Evolutionary conservation across 2,113 vertebrate species (phyloP), one percentile per base, ranked within the genome.

Genomic region (Chascanopsetta lugubris): DNA sequence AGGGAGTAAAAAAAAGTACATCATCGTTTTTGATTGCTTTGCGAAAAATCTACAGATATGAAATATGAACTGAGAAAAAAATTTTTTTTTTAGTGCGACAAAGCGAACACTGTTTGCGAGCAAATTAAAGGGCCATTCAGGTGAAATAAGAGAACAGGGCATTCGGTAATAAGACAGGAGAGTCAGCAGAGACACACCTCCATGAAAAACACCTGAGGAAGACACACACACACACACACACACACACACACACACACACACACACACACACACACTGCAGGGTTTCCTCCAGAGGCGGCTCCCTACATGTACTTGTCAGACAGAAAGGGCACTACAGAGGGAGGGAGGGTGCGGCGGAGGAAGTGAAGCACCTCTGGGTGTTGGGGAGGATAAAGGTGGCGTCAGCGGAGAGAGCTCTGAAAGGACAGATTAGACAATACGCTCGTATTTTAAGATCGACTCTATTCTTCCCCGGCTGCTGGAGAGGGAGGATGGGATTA

Each of bases 281-380:
- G 11, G 2, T 59, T 61, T 75, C 62, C 73, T 71, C 71, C 58
- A 40, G 72, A 69, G 69, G 67, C 29, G 27, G 61, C 38, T 63
- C 13, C 10, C 50, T 68, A 45, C 79, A 57, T 72, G 72, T 40
- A 40, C 74, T 79, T 54, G 66, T 80, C 69, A 71, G 60, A 65
- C 42, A 58, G 54, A 79, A 77, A 67, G 69, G 54, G 68, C 62
- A 57, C 75, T 80, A 54, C 56, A 64, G 55, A 51, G 30, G 80
- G 30, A 80, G 60, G 30, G 80, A 26, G 77, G 62, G 56, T 25
- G 25, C 13, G 56, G 46, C 61, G 34, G 50, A 61, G 45, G 59
- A 58, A 75, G 43, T 54, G 29, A 34, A 40, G 68, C 48, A 58
- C 64, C 51, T 34, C 43, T 13, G 27, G 56, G 51, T 26, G 51